Base-by-base conservation (phyloP, 2,797 vertebrate genomes). In the Pachyuromys duprasi region DNA sequence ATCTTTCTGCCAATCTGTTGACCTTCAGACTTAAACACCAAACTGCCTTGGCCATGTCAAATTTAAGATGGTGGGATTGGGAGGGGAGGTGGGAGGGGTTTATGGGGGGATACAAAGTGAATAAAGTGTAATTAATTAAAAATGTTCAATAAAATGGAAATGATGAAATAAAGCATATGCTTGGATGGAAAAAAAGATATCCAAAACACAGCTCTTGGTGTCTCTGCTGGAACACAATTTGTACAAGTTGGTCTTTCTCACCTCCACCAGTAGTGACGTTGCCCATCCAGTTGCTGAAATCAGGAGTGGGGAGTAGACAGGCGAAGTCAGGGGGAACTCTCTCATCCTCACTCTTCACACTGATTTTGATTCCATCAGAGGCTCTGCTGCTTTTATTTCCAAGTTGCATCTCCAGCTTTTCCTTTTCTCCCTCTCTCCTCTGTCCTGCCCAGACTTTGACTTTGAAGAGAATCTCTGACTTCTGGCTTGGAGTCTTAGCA, bases 341-440 rank as follows among this genome's bases (percentile, higher is more conserved):
- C 13, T 75, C 82, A 33, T 62, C 14, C 14, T 39, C n/a, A 26
- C 5, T 79, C 76, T 79, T 60, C 28, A 49, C 14, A 57, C 2
- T 13, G 31, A 17, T n/a, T 75, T 13, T 14, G 67, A 82, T 74
- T n/a, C 26, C 18, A 42, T 72, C 8, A 2, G 3, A 14, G 18
- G 72, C 14, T 82, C 39, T 70, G 65, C 28, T 72, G 60, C 33
- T 31, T 95, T 93, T 79, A 28, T 72, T n/a, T 65, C 31, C 36
- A 28, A 45, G 63, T 26, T 42, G 15, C 33, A 5, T 62, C 62
- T 86, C 69, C 45, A 5, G 5, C 31, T 11, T 83, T 8, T 9
- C 18, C 8, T 42, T 2, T 28, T 95, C 26, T 92, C 76, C 42
- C 65, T n/a, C 8, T 67, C 57, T 86, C 22, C 28, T 49, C 18